phyloP scores from a whole-genome alignment of 1,140 invertebrate species.

The Megalopta genalis region DNA sequence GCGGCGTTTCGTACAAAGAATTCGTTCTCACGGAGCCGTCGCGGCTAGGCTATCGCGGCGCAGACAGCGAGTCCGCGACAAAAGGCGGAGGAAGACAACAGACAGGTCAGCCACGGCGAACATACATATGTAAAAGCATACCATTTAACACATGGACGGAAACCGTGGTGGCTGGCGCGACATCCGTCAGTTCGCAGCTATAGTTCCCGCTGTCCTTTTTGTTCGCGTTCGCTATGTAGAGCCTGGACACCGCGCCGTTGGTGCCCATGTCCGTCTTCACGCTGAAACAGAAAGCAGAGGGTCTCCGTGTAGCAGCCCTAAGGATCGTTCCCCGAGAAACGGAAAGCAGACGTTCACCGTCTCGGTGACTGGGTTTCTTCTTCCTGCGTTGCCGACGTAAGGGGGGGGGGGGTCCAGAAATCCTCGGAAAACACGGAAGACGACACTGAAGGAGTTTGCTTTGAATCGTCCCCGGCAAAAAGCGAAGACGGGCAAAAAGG shows the following conservation, averaged over 20 bases:
- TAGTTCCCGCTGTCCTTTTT: conserved; percentile 92
- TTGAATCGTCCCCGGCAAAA: background rate
- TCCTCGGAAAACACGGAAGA: background rate
- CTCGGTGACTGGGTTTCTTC: background rate
- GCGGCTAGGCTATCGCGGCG: no score
- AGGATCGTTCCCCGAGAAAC: background rate
- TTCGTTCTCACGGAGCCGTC: no score
- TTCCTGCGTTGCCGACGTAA: background rate
- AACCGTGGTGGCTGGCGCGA: conserved; percentile 87
- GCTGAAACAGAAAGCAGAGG: conserved; percentile 77
- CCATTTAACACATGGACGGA: conserved; percentile 92
- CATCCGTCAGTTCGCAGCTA: conserved; percentile 88
- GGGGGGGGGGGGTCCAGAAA: background rate
- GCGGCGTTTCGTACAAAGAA: no score
- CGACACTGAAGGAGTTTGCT: conserved; percentile 6
- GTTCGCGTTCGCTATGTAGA: conserved; percentile 91
- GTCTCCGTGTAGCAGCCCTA: conserved; percentile 1
- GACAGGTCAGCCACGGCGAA: background rate
- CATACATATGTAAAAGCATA: conserved; percentile 75
- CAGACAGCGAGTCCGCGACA: no score
- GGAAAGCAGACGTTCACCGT: conserved; percentile 14
- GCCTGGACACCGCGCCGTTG: conserved; percentile 87
- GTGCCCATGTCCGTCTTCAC: conserved; percentile 90
- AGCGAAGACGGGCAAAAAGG: background rate
- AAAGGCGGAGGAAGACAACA: no score